Conservation (phyloP, 2,888 invertebrate species). For the Brachypalpus laphriformis region DNA sequence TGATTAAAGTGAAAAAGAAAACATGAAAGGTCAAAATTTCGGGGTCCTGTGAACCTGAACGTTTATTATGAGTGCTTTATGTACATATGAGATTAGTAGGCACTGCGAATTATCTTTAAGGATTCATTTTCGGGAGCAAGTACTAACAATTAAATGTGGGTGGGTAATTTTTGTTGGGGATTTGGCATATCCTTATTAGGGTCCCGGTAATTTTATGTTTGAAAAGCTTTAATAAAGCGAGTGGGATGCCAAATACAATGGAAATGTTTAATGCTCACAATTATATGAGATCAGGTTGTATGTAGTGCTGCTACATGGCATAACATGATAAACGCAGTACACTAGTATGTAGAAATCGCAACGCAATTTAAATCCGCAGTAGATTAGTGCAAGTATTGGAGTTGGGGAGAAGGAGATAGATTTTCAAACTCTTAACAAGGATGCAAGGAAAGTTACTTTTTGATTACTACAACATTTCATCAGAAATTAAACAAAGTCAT, state of each 20-base stretch:
- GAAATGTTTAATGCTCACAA: not conserved
- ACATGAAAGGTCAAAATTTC: constrained; percentile 48
- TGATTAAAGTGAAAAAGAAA: constrained; percentile 49
- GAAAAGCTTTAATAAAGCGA: not conserved
- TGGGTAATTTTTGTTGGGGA: constrained; percentile 16
- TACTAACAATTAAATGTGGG: not conserved
- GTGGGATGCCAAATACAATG: too few species aligned
- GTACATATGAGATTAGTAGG: constrained; percentile 24
- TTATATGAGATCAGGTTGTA: too few species aligned
- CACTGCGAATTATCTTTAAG: constrained; percentile 31
- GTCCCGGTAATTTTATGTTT: constrained; percentile 17
- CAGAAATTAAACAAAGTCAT: not conserved
- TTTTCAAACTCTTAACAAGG: not conserved
- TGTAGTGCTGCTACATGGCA: too few species aligned
- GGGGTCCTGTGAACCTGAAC: constrained; percentile 14
- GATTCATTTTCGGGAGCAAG: not conserved
- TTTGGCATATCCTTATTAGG: constrained; percentile 32
- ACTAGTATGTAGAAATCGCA: too few species aligned
- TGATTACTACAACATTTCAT: not conserved
- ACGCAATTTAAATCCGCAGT: too few species aligned
- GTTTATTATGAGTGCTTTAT: not conserved
- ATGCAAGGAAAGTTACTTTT: not conserved
- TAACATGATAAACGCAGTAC: not conserved
- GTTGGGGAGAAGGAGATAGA: too few species aligned
- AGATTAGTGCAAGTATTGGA: too few species aligned